Conservation (phyloP, 2,797 vertebrate genomes). For the Bucorvus abyssinicus region DNA sequence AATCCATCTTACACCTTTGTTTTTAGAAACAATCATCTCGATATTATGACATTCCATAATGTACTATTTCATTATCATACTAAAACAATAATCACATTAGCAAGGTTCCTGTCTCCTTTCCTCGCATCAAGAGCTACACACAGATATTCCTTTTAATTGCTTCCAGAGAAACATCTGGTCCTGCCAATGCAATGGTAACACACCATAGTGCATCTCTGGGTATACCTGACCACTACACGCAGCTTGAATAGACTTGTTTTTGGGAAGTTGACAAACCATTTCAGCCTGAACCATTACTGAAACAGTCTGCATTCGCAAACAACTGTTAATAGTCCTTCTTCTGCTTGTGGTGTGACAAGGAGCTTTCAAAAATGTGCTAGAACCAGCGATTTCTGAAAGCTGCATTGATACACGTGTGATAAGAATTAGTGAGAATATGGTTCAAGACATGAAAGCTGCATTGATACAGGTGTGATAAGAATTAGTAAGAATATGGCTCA, state of each 20-base stretch:
- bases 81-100: constrained; percentile 62
- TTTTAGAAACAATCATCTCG: neutral
- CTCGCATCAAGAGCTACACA: neutral
- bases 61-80: constrained; percentile 4
- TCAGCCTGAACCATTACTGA: neutral
- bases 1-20: neutral
- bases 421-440: neutral
- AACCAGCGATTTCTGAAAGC: neutral
- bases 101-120: constrained; percentile 43
- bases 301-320: neutral
- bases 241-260: neutral
- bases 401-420: fast-evolving
- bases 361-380: neutral
- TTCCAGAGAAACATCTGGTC: constrained; percentile 53
- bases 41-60: neutral
- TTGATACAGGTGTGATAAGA: neutral
- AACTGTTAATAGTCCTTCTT: neutral
- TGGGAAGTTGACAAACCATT: neutral
- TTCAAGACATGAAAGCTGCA: neutral
- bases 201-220: neutral
- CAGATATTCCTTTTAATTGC: constrained; percentile 52
- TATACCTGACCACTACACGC: neutral
- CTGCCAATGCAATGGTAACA: neutral
- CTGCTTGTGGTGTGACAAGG: neutral
- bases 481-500: neutral